These are phyloP conservation scores for Hirtodrosophila confusa DNA, from an alignment of 2,888 invertebrate species.

Conservation along the genomic window DNA sequence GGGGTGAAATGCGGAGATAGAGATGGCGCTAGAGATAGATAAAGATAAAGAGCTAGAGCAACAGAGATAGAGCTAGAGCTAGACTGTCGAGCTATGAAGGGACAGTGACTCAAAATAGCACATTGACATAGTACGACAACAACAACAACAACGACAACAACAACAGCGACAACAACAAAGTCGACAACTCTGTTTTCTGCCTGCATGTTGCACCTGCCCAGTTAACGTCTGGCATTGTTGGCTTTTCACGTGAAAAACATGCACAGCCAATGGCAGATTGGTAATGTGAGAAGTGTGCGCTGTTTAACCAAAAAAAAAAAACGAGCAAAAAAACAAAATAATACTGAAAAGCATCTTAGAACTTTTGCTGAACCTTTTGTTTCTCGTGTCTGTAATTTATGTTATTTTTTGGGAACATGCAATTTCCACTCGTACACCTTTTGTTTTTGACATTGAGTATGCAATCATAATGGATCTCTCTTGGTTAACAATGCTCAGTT, in stretches of 20 bases:
- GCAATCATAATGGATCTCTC: not conserved
- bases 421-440: too few species aligned
- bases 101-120: constrained; percentile 49
- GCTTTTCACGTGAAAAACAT: constrained; percentile 64
- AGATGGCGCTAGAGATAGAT: not conserved
- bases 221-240: constrained; percentile 25
- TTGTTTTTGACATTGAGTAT: constrained; percentile 8
- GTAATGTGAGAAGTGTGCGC: constrained; percentile 65
- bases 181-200: constrained; percentile 29
- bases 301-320: constrained; percentile 28
- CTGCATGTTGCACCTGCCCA: constrained; percentile 74
- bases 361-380: constrained; percentile 7
- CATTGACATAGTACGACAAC: constrained; percentile 55
- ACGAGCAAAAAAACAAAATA: not conserved
- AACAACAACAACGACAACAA: constrained; percentile 11
- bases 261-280: constrained; percentile 32
- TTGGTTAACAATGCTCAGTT: too few species aligned
- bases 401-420: too few species aligned
- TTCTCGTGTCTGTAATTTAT: too few species aligned
- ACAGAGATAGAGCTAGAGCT: constrained; percentile 4
- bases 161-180: constrained; percentile 16
- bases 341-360: constrained; percentile 6
- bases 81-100: constrained; percentile 7
- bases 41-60: not conserved
- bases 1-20: constrained; percentile 56